These are phyloP conservation scores for Chelon labrosus DNA, from an alignment of 2,797 vertebrate genomes.

Conservation along the genomic window DNA sequence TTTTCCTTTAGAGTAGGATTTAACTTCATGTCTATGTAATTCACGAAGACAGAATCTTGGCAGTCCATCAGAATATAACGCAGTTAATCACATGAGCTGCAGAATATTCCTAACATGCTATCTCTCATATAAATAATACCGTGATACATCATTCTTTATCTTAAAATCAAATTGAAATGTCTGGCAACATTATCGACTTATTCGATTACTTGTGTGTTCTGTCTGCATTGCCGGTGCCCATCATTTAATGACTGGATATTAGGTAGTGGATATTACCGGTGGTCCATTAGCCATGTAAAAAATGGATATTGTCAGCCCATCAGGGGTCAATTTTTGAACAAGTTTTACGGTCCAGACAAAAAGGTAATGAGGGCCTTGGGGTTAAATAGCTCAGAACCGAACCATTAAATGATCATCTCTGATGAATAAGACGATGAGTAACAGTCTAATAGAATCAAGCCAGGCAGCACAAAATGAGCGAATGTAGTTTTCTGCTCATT, in stretches of 20 bases:
- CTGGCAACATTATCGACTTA: constrained; percentile 62
- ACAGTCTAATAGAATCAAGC: constrained; percentile 67
- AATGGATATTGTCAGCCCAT: constrained; percentile 49
- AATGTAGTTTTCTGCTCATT: constrained; percentile 65
- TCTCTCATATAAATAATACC: constrained; percentile 36
- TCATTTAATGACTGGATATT: constrained; percentile 72
- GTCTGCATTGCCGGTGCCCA: constrained; percentile 55
- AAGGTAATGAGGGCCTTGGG: constrained; percentile 68
- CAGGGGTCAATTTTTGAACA: constrained; percentile 62
- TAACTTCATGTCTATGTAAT: constrained; percentile 18
- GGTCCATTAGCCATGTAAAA: constrained; percentile 69
- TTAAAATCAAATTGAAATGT: constrained; percentile 64
- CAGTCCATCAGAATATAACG: constrained; percentile 15
- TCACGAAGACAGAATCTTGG: constrained; percentile 37
- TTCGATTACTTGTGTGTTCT: constrained; percentile 62
- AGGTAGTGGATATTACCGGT: constrained; percentile 69
- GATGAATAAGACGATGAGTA: constrained; percentile 69
- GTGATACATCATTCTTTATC: constrained; percentile 53
- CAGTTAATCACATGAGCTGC: constrained; percentile 23
- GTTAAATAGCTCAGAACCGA: constrained; percentile 72
- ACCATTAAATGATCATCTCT: constrained; percentile 63
- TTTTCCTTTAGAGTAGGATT: constrained; percentile 16
- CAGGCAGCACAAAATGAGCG: constrained; percentile 55
- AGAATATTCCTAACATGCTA: constrained; percentile 29
- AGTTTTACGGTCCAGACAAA: constrained; percentile 66